Conservation (phyloP, 2,797 vertebrate genomes). For the Octomys mimax region DNA sequence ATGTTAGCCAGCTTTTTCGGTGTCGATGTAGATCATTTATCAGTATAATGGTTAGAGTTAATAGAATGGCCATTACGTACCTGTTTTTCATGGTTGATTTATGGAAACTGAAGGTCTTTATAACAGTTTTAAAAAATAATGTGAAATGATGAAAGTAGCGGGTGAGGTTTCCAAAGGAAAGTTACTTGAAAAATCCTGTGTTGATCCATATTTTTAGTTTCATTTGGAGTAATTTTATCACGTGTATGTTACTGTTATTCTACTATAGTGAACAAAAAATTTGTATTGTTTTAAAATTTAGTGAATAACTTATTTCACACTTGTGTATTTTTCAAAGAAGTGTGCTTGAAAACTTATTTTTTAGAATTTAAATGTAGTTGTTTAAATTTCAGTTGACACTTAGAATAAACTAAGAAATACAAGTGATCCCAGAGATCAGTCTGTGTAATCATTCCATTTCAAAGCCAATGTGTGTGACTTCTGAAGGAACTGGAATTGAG, state of each 20-base stretch:
- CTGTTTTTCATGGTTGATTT: background rate
- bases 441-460: constrained; percentile 16
- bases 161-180: constrained; percentile 4
- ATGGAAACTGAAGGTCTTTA: constrained; percentile 68
- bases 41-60: background rate
- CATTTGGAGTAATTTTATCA: constrained; percentile 43
- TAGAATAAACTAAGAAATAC: constrained; percentile 45
- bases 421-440: constrained; percentile 31
- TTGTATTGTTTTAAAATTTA: constrained; percentile 57
- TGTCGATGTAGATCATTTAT: background rate
- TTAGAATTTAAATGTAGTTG: constrained; percentile 46
- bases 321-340: constrained; percentile 21
- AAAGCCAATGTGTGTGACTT: constrained; percentile 43
- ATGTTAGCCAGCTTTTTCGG: constrained; percentile 48
- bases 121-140: constrained; percentile 55
- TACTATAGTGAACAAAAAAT: constrained; percentile 19
- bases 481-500: constrained; percentile 1
- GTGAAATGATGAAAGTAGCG: constrained; percentile 39
- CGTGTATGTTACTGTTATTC: background rate
- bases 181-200: constrained; percentile 36
- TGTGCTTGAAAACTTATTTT: background rate
- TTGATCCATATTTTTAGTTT: constrained; percentile 36
- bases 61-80: constrained; percentile 43
- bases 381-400: constrained; percentile 57
- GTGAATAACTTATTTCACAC: constrained; percentile 39